Evolutionary conservation across 2,797 vertebrate genomes (phyloP).

Genomic region (Lycodopsis pacificus): DNA sequence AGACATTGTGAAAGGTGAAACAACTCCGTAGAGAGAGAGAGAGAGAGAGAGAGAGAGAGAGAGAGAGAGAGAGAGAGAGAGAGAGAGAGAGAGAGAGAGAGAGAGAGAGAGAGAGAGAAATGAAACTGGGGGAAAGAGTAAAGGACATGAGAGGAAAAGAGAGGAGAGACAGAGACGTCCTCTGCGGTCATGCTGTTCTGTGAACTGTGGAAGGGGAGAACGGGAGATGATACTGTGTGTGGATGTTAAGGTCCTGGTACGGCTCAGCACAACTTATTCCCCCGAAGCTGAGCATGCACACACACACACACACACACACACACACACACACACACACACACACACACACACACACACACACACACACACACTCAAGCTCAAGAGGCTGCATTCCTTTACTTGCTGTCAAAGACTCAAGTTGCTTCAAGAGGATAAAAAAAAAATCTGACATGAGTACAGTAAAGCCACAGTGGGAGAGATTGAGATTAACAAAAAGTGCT

Average conservation of each 20-base stretch:
- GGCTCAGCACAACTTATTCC: slow-evolving; percentile 58
- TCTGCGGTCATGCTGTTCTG: slow-evolving; percentile 50
- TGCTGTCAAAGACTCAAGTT: slow-evolving; percentile 48
- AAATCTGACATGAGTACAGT: slow-evolving; percentile 22
- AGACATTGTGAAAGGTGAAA: background rate
- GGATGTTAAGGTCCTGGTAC: slow-evolving; percentile 71
- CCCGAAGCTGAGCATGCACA: slow-evolving; percentile 8
- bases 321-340: slow-evolving; percentile 17
- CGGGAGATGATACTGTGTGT: slow-evolving; percentile 41
- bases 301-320: slow-evolving; percentile 24
- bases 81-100: background rate
- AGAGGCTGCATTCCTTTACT: slow-evolving; percentile 63
- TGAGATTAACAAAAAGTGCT: slow-evolving; percentile 8
- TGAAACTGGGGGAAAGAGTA: slow-evolving; percentile 5
- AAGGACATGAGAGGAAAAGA: background rate
- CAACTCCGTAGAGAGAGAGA: background rate
- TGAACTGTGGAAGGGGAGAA: slow-evolving; percentile 32
- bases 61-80: background rate
- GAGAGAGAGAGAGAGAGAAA: background rate
- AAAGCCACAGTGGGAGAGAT: slow-evolving; percentile 19
- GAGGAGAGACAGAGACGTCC: background rate
- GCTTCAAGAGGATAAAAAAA: slow-evolving; percentile 32
- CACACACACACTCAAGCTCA: slow-evolving; percentile 19
- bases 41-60: background rate
- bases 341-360: slow-evolving; percentile 29